These are phyloP conservation scores for Lithophane ornitopus DNA, from an alignment of 2,888 invertebrate species.

Conservation along the genomic window DNA sequence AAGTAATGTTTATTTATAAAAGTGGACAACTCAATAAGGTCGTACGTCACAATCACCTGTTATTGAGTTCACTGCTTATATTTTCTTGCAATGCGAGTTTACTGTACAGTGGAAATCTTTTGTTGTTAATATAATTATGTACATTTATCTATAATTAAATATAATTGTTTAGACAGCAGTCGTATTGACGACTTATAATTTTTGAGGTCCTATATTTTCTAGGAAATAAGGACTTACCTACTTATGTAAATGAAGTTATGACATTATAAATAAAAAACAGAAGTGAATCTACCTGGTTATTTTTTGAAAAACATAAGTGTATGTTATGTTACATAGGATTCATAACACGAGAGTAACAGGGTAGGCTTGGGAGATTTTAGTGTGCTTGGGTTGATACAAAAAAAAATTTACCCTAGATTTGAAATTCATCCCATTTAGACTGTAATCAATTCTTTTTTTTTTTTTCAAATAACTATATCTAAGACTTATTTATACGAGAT, in stretches of 20 bases:
- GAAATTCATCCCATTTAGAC: not conserved
- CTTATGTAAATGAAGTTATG: not conserved
- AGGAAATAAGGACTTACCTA: not conserved
- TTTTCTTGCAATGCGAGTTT: slow-evolving; percentile 41
- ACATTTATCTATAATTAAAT: not conserved
- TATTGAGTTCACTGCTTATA: slow-evolving; percentile 34
- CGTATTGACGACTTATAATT: not conserved
- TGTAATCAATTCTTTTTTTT: too few relatives aligned
- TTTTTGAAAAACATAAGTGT: not conserved
- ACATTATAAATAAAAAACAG: not conserved
- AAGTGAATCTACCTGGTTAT: not conserved
- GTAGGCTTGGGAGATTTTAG: not conserved
- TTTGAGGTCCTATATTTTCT: not conserved
- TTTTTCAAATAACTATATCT: too few relatives aligned
- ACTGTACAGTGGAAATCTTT: slow-evolving; percentile 48
- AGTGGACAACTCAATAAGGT: slow-evolving; percentile 18
- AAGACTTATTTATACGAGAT: not conserved
- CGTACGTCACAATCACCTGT: slow-evolving; percentile 4
- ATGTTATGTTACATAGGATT: not conserved
- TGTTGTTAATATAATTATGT: slow-evolving; percentile 7
- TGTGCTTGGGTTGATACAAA: not conserved
- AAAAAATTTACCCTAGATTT: not conserved
- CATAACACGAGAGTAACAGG: not conserved
- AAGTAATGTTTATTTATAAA: slow-evolving; percentile 17
- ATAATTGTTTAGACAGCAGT: not conserved